These are phyloP conservation scores for Meiosimyza decipiens DNA, from an alignment of 2,888 invertebrate genomes.

Conservation along the genomic window DNA sequence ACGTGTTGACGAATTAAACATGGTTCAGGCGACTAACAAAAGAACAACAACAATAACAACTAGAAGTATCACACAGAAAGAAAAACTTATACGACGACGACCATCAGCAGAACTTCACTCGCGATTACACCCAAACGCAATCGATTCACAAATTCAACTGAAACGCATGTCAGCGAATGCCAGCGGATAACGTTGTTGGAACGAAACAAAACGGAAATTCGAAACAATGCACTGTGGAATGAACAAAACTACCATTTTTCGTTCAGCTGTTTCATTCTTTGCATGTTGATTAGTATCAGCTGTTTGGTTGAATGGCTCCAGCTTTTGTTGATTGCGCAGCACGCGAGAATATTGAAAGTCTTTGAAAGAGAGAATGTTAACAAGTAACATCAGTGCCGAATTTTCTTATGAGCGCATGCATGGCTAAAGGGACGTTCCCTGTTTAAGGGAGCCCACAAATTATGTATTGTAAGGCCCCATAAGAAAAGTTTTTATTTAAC, in stretches of 20 bases:
- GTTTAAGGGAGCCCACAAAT: no score
- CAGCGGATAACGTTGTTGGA: background rate
- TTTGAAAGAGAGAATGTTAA: background rate
- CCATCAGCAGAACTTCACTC: no score
- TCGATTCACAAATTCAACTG: conserved; percentile 10
- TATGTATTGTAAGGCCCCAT: no score
- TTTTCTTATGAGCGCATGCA: no score
- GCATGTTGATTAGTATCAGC: background rate
- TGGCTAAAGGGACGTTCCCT: no score
- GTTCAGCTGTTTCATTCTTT: background rate
- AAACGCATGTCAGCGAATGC: background rate
- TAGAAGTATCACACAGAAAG: background rate
- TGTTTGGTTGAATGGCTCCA: conserved; percentile 11
- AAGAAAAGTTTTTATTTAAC: no score
- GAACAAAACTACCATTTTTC: conserved; percentile 13
- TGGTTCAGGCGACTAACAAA: conserved; percentile 1
- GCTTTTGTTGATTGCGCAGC: background rate
- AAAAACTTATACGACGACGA: no score
- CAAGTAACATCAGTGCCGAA: no score
- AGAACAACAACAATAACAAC: background rate
- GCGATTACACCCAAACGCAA: background rate
- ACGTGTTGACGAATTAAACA: conserved; percentile 8
- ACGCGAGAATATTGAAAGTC: background rate
- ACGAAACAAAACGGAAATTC: background rate
- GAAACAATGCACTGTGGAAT: background rate